Evolutionary conservation across 2,113 vertebrate species (phyloP).

Genomic region (Halichoerus grypus): DNA sequence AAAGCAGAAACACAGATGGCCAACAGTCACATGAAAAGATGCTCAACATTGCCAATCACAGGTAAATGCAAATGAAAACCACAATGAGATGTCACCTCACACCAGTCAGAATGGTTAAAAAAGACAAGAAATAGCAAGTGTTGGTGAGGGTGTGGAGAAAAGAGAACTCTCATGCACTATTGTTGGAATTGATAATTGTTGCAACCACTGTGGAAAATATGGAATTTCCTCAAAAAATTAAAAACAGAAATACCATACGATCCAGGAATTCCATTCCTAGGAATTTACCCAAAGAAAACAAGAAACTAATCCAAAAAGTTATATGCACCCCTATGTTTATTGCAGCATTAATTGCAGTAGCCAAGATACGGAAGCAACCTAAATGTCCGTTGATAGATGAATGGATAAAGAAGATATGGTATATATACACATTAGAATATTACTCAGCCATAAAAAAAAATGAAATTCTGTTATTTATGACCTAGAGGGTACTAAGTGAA

Average conservation of each 20-base stretch:
- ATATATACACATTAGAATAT: background rate
- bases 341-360: background rate
- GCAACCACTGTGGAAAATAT: background rate
- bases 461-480: background rate
- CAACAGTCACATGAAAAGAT: background rate
- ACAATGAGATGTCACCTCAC: background rate
- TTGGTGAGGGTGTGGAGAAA: background rate
- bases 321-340: background rate
- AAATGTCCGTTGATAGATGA: background rate
- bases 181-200: background rate
- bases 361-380: background rate
- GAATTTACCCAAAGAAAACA: background rate
- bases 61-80: background rate
- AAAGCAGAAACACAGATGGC: background rate
- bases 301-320: background rate
- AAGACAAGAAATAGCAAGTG: background rate
- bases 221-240: background rate
- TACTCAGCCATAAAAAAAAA: background rate
- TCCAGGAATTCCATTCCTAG: background rate
- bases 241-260: background rate
- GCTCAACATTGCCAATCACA: background rate
- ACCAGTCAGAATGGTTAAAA: background rate
- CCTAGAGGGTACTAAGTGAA: background rate
- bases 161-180: background rate
- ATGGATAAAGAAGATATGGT: background rate